Evolutionary conservation across 2,888 invertebrate genomes (phyloP).

Genomic region (Cataglyphis altisquamis): DNA sequence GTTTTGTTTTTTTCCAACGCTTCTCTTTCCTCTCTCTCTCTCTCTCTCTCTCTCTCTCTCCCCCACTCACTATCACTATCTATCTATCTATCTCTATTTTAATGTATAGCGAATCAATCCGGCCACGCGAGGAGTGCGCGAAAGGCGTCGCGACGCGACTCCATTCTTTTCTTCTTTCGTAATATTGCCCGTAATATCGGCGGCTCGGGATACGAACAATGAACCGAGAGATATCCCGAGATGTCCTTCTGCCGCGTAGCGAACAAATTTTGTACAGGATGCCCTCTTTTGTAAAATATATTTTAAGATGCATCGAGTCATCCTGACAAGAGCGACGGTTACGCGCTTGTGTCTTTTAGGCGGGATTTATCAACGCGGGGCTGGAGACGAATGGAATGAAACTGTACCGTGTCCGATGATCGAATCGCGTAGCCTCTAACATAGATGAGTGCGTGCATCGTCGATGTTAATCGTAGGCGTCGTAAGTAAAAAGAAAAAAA

Average conservation of each 20-base stretch:
- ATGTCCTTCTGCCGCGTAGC: conserved; percentile 21
- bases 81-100: conserved; percentile 38
- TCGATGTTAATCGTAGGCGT: conserved; percentile 33
- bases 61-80: not conserved
- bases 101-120: conserved; percentile 37
- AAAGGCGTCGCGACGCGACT: conserved; percentile 76
- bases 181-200: conserved; percentile 38
- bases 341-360: not conserved
- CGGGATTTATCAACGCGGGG: not conserved
- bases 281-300: conserved; percentile 48
- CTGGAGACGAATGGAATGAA: conserved; percentile 19
- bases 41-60: conserved; percentile 21
- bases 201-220: conserved; percentile 34
- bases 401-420: conserved; percentile 24
- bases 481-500: conserved; percentile 15
- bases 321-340: conserved; percentile 19
- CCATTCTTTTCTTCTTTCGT: conserved; percentile 43
- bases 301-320: conserved; percentile 44
- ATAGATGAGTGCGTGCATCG: conserved; percentile 26
- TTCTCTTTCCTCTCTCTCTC: conserved; percentile 55
- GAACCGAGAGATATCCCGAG: conserved; percentile 19
- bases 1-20: conserved; percentile 63
- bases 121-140: conserved; percentile 68
- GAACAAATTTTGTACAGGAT: conserved; percentile 46
- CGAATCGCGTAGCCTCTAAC: conserved; percentile 21